Conservation (phyloP, 23 tunicate species). For the Styela plicata region DNA sequence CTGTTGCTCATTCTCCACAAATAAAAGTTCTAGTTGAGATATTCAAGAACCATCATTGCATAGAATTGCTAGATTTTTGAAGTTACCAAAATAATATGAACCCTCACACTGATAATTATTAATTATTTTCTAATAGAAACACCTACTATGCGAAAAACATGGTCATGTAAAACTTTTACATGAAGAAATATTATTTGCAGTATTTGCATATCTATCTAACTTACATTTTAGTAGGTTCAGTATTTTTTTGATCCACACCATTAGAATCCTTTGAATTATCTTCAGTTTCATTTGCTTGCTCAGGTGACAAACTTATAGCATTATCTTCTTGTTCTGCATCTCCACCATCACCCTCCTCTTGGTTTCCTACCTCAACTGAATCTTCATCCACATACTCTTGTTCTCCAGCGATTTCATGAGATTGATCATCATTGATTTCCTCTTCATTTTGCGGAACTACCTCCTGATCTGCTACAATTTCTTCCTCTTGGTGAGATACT, state of each 20-base stretch:
- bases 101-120: no score
- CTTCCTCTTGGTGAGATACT: slow-evolving; percentile 7
- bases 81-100: no score
- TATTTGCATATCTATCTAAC: not conserved
- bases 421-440: not conserved
- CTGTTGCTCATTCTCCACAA: no score
- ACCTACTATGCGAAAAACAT: no score
- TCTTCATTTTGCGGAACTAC: not conserved
- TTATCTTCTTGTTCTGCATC: not conserved
- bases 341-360: not conserved
- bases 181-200: no score
- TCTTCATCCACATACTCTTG: slow-evolving; percentile 14
- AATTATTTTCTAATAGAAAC: no score
- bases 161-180: no score
- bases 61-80: no score
- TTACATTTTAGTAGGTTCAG: not conserved
- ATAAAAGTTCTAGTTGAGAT: no score
- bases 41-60: no score
- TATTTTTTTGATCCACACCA: not conserved
- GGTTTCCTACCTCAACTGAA: not conserved
- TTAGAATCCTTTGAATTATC: not conserved
- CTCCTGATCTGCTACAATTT: not conserved
- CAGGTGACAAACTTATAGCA: slow-evolving; percentile 8
- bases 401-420: slow-evolving; percentile 11
- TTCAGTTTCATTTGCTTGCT: not conserved